Base-by-base conservation (phyloP, 2,113 vertebrate species). In the Phrynocephalus versicolor region DNA sequence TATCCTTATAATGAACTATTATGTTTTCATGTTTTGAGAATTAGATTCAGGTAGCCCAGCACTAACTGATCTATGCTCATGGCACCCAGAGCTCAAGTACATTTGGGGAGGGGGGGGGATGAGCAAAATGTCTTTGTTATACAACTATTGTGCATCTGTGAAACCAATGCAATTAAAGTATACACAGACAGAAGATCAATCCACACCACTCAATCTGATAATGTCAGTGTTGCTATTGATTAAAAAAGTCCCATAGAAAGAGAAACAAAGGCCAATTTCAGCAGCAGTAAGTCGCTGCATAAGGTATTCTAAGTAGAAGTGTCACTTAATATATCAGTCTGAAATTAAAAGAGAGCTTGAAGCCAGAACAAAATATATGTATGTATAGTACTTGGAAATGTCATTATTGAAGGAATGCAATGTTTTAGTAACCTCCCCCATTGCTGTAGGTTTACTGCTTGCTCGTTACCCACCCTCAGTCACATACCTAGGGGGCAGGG, bases 141-240 rank as follows among this genome's bases (percentile, higher is more conserved):
- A 51, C 51, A 33, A 80, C 35, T 70, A 13, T n/a, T 3, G 3
- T 35, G 51, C 23, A n/a, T 41, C 33, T 73, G 82, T 87, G 62
- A 70, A 87, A 78, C 45, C 85, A 45, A 71, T 55, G 19, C 65
- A 72, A 71, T 78, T 78, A 71, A 87, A 87, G 82, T 33, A 71
- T 35, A 70, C 51, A 45, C 23, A 80, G 37, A 35, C 27, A 62
- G 67, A 25, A 62, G 62, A 78, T 77, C 73, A 15, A 71, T 71
- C 30, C 14, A 25, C 60, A 33, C 27, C 21, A 71, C 80, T 82
- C 51, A 12, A 77, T 58, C 64, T 60, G 57, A 78, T 78, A 51
- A 79, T 78, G n/a, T 45, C 55, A 83, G 57, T 39, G 21, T 57
- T 78, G 37, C 65, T 78, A 78, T 64, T 51, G 65, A 64, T 62